These are phyloP conservation scores for Oryzias dopingdopingensis DNA, from an alignment of 2,797 vertebrate genomes.

Conservation along the genomic window DNA sequence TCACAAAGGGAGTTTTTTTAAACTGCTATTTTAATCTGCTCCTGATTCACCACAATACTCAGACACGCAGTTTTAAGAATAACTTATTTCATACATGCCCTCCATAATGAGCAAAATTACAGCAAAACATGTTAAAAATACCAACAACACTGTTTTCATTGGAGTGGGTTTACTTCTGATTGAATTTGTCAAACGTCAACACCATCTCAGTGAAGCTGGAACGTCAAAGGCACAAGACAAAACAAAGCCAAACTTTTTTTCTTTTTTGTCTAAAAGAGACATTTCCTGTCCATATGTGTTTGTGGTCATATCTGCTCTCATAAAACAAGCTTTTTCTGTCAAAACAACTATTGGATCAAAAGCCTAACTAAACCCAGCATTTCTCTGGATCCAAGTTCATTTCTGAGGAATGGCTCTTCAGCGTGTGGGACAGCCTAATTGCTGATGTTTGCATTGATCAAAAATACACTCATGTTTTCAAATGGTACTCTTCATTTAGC, in stretches of 20 bases:
- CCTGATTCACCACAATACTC: no score
- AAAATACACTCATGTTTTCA: conserved; percentile 46
- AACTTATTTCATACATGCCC: no score
- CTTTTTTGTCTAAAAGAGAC: conserved; percentile 26
- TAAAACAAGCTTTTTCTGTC: conserved; percentile 47
- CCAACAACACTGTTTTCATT: no score
- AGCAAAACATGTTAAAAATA: no score
- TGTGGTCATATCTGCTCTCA: conserved; percentile 45
- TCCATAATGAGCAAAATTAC: no score
- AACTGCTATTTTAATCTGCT: no score
- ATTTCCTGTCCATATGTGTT: conserved; percentile 39
- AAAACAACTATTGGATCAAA: conserved; percentile 39
- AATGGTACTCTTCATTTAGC: conserved; percentile 12
- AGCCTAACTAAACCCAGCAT: conserved; percentile 27
- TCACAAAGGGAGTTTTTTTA: no score
- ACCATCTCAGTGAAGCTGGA: conserved; percentile 9
- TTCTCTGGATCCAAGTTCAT: conserved; percentile 46
- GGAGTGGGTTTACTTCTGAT: no score
- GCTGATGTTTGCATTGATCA: conserved; percentile 47
- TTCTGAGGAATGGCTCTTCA: conserved; percentile 35
- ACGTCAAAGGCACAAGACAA: conserved; percentile 17
- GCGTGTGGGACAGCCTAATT: conserved; percentile 36
- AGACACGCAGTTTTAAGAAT: no score
- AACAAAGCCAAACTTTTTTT: conserved; percentile 15
- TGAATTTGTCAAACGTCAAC: no score